Evolutionary conservation across 2,888 invertebrate genomes (phyloP).

Genomic region (Caenorhabditis drosophilae): DNA sequence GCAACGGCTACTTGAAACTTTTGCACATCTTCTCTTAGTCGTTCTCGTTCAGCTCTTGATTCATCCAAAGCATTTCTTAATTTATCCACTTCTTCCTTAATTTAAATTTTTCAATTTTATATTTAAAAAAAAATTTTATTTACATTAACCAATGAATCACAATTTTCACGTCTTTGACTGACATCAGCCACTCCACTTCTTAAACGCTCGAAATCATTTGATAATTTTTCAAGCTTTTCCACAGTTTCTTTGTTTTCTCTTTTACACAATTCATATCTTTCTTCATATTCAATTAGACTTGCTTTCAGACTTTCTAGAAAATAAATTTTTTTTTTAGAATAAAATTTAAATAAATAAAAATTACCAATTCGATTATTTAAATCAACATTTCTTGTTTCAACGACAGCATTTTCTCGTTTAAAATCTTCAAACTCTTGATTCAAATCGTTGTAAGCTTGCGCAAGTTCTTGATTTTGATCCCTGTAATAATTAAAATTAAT

Average conservation of each 20-base stretch:
- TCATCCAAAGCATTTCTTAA: conserved; percentile 47
- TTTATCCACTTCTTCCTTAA: conserved; percentile 54
- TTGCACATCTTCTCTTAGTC: conserved; percentile 46
- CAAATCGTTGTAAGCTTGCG: conserved; percentile 56
- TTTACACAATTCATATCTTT: conserved; percentile 60
- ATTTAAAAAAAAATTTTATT: neutral
- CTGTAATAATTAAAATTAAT: conserved; percentile 13
- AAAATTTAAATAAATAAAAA: neutral
- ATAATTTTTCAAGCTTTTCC: conserved; percentile 45
- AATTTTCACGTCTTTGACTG: conserved; percentile 22
- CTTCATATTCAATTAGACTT: conserved; percentile 62
- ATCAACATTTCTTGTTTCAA: conserved; percentile 38
- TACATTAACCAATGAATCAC: conserved; percentile 21
- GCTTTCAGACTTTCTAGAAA: conserved; percentile 54
- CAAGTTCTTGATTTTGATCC: conserved; percentile 51
- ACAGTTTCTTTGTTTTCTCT: conserved; percentile 55
- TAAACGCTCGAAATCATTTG: conserved; percentile 50
- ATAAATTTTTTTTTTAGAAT: neutral
- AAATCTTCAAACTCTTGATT: conserved; percentile 54
- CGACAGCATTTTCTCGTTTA: conserved; percentile 31
- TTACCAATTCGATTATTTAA: conserved; percentile 42
- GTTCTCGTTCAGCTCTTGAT: conserved; percentile 48
- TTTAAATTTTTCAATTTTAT: neutral
- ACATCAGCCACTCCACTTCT: conserved; percentile 42
- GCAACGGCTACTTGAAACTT: conserved; percentile 49